Evolutionary conservation across 2,113 vertebrate species (phyloP).

Genomic region (Gasterosteus aculeatus): DNA sequence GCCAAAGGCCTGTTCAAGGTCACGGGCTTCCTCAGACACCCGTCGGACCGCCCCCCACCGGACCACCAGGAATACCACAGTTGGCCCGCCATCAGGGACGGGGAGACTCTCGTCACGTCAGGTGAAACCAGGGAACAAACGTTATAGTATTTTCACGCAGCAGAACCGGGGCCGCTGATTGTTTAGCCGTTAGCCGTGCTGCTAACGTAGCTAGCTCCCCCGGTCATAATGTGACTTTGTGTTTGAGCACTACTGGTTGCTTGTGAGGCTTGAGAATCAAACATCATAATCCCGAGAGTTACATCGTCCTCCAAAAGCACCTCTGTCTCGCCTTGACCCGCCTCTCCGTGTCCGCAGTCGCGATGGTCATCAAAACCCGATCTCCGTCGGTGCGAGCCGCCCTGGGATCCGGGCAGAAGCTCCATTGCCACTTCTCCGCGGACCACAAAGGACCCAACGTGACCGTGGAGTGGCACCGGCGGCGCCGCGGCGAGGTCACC

Average conservation of each 20-base stretch:
- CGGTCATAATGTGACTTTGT: too few relatives aligned
- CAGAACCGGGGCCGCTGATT: too few relatives aligned
- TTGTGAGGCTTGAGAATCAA: too few relatives aligned
- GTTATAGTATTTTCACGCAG: too few relatives aligned
- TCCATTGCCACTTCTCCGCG: slow-evolving; percentile 79
- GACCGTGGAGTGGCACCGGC: slow-evolving; percentile 68
- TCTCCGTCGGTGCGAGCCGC: slow-evolving; percentile 62
- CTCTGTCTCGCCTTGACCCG: not conserved
- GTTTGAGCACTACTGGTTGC: too few relatives aligned
- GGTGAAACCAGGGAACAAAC: slow-evolving; percentile 59
- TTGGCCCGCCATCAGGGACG: slow-evolving; percentile 62
- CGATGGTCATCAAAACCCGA: slow-evolving; percentile 70
- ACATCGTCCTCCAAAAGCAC: too few relatives aligned
- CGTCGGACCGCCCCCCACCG: slow-evolving; percentile 36
- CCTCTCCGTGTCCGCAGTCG: slow-evolving; percentile 63
- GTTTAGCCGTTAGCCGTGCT: not conserved
- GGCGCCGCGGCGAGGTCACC: slow-evolving; percentile 50
- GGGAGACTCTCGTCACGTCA: slow-evolving; percentile 61
- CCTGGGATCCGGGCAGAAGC: slow-evolving; percentile 58
- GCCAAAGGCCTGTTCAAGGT: slow-evolving; percentile 51
- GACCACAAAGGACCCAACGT: slow-evolving; percentile 68
- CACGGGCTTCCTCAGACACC: slow-evolving; percentile 74
- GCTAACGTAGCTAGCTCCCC: not conserved
- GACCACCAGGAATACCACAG: slow-evolving; percentile 37
- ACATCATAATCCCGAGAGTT: too few relatives aligned